Conservation (phyloP, 1,140 invertebrate species). For the Papilio dardanus region DNA sequence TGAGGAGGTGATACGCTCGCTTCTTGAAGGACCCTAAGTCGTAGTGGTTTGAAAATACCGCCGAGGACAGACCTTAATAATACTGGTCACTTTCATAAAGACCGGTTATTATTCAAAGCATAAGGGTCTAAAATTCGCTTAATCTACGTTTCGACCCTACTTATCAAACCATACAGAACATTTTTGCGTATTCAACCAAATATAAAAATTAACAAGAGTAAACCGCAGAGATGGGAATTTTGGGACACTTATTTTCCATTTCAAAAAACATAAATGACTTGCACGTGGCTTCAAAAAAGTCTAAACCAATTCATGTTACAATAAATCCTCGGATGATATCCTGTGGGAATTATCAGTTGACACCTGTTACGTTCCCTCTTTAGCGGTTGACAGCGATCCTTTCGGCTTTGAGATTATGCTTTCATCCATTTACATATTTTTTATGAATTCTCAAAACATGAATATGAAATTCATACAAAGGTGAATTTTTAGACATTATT, state of each 20-base stretch:
- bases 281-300: neutral
- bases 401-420: constrained; percentile 4
- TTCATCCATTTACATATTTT: neutral
- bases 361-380: constrained; percentile 9
- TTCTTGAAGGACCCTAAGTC: too few species aligned
- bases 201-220: neutral
- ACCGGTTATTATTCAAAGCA: too few species aligned
- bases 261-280: neutral
- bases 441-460: neutral
- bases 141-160: too few species aligned
- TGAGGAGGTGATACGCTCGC: too few species aligned
- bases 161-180: too few species aligned
- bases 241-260: neutral
- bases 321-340: neutral
- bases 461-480: constrained; percentile 4
- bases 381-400: neutral
- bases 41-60: too few species aligned
- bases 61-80: too few species aligned
- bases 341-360: neutral
- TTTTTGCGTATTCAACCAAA: neutral
- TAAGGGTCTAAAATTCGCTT: too few species aligned
- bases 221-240: neutral
- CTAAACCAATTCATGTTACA: neutral
- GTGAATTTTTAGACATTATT: neutral
- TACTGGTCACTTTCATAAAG: too few species aligned